Conservation (phyloP, 2,888 invertebrate genomes). For the Hipparchia sbordonii region DNA sequence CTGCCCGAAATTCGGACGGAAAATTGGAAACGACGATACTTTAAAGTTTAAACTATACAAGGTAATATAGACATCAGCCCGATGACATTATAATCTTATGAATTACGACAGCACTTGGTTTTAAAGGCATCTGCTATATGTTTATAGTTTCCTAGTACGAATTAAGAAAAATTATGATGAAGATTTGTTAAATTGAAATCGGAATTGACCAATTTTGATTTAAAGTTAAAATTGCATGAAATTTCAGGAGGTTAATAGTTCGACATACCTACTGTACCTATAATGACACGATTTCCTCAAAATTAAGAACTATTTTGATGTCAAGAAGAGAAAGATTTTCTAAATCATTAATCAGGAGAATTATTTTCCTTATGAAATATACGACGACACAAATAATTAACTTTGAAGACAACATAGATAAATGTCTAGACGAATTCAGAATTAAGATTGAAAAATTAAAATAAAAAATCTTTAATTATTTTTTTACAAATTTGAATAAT, state of each 20-base stretch:
- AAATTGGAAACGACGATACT: constrained; percentile 50
- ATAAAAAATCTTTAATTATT: neutral
- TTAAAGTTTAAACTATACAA: constrained; percentile 17
- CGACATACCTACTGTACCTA: too few relatives aligned
- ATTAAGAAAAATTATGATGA: neutral
- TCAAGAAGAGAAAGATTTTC: too few relatives aligned
- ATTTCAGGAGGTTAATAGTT: too few relatives aligned
- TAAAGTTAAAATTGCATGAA: too few relatives aligned
- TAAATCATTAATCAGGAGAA: neutral
- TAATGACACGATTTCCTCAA: too few relatives aligned
- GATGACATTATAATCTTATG: neutral
- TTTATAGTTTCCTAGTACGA: constrained; percentile 13
- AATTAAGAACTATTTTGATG: too few relatives aligned
- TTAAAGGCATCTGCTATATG: neutral
- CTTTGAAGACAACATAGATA: neutral
- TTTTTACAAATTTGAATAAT: neutral
- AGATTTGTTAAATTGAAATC: neutral
- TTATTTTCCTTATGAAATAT: too few relatives aligned
- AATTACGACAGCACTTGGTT: too few relatives aligned
- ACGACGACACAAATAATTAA: neutral
- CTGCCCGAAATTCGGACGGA: constrained; percentile 76
- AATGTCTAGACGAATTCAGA: neutral
- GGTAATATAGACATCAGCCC: constrained; percentile 6
- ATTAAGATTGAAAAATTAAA: neutral
- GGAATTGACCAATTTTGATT: too few relatives aligned